These are phyloP conservation scores for Ophion obscuratus DNA, from an alignment of 2,888 invertebrate species.

Conservation along the genomic window DNA sequence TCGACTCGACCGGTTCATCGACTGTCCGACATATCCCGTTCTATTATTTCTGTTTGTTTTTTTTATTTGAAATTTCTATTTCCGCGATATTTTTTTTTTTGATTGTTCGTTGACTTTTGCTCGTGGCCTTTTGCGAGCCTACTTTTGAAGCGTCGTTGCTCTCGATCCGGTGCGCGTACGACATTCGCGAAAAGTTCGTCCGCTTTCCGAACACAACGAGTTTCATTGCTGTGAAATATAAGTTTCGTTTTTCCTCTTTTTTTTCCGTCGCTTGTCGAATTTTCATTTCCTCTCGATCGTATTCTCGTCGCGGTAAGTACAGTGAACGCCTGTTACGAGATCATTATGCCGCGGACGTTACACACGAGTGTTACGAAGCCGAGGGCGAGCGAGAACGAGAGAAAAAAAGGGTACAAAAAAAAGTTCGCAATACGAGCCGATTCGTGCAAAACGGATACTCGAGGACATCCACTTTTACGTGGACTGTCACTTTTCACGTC, in stretches of 20 bases:
- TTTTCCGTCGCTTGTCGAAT: too few relatives aligned
- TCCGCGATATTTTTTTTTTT: background rate
- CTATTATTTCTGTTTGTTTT: constrained; percentile 19
- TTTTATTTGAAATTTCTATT: background rate
- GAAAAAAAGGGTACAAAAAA: background rate
- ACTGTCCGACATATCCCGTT: constrained; percentile 54
- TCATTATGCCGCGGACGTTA: background rate
- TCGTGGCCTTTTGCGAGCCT: background rate
- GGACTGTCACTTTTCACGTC: constrained; percentile 25
- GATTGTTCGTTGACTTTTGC: too few relatives aligned
- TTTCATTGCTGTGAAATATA: background rate
- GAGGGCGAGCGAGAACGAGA: background rate
- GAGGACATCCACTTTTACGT: constrained; percentile 34
- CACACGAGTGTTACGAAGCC: background rate
- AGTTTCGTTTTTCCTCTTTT: background rate
- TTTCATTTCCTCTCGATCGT: constrained; percentile 27
- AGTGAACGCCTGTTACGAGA: constrained; percentile 31
- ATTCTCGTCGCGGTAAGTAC: constrained; percentile 45
- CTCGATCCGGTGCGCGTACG: background rate
- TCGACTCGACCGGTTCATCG: constrained; percentile 70
- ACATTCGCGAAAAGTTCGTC: constrained; percentile 15
- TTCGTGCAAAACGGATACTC: constrained; percentile 24
- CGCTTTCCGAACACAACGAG: background rate
- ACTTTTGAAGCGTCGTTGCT: too few relatives aligned
- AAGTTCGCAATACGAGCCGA: background rate